Base-by-base conservation (phyloP, 2,797 vertebrate genomes). In the Vultur gryphus region DNA sequence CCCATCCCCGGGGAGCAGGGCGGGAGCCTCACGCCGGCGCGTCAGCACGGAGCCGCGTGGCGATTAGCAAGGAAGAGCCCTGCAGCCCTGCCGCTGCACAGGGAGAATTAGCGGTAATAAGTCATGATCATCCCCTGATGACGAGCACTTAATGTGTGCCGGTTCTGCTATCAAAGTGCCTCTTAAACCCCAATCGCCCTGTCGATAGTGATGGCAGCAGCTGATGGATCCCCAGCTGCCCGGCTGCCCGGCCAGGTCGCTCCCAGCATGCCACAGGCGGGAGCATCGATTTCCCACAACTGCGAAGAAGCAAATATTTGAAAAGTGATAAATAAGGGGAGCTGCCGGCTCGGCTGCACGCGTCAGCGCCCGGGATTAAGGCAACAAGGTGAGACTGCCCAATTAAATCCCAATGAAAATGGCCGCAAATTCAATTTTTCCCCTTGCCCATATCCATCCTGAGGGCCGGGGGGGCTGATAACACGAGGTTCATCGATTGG, bases 181-280 rank as follows among this genome's bases (percentile, higher is more conserved):
- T 97, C 97, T 97, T 97, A 97, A 96, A 96, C 83, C 96, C 97
- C 95, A 94, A 97, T 97, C 93, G 84, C 90, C 95, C 84, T 97
- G 97, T 97, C 96, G 52, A 97, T 97, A 97, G 93, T 15, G 4
- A 72, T 90, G 95, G 97, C 95, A 94, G 96, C 2, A 4, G 90
- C 96, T 97, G 97, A 97, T 97, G 95, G 96, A 97, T 97, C 96
- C 97, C 95, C 19, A 15, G 96, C 44, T 49, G 33, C 84, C 86
- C 11, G 25, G 81, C 91, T 2, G 69, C 91, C 82, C 14, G 58
- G 88, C 83, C 95, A 71, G 96, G 95, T 93, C 25, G 78, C 96
- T 97, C 96, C 96, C 95, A 8, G 93, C 96, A 96, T 96, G 96
- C 97, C 88, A 72, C 67, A 92, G 96, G 94, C 80, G 1, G 75